Evolutionary conservation across 2,888 invertebrate genomes (phyloP), one percentile per base, ranked within the genome.

Genomic region (Lithophane ornitopus): DNA sequence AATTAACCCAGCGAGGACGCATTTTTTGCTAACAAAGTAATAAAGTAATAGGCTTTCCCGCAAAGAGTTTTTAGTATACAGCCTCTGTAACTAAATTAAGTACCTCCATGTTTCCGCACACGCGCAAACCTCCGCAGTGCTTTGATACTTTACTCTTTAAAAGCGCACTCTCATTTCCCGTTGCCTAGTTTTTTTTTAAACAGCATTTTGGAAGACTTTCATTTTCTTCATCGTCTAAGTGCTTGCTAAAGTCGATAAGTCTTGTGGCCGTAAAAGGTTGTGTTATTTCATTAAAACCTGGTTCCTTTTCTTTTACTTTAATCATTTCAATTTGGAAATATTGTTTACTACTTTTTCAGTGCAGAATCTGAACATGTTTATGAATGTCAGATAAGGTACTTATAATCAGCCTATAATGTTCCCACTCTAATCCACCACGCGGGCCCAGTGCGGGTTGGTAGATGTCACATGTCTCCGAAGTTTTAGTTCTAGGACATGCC

Each of bases 11-110:
- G 56, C 19, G 52, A 28, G 39, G 54, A 67, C 63, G 49, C 22
- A 52, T 59, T 84, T 84, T 84, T 82, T 70, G 69, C 66, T 62
- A 63, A 81, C 63, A 59, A 70, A 68, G 67, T 81, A 81, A 73
- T 68, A 78, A 52, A 72, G 70, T 70, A 81, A 82, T 69, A 79
- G 75, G 69, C 69, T 85, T 67, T 46, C 28, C 39, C 26, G 46
- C 73, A 49, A 70, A 69, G 66, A 71, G 68, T 81, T 78, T 77
- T 70, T 80, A 16, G 62, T 49, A 49, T 34, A 16, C n/a, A n/a
- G 46, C 22, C 44, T 16, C 9, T n/a, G 26, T 46, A 74, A 85
- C 79, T 61, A 79, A 74, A 76, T 84, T 82, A n/a, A n/a, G n/a
- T n/a, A 82, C 44, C 59, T 76, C 65, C 58, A n/a, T 52, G 71